phyloP scores from a whole-genome alignment of 2,797 vertebrate genomes.

The Melanotaenia nigrans region DNA sequence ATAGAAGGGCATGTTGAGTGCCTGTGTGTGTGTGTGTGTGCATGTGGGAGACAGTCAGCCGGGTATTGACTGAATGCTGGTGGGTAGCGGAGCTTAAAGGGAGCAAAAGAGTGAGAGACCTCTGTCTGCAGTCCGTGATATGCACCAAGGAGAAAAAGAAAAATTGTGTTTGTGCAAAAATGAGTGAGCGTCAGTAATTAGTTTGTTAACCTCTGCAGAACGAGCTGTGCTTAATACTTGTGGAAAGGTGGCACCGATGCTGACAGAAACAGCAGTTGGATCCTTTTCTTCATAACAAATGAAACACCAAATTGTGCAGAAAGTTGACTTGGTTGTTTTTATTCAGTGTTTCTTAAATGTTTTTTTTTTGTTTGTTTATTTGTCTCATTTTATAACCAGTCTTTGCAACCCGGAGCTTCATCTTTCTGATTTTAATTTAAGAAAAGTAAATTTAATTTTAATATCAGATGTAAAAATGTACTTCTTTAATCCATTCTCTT shows the following conservation, averaged over 20 bases:
- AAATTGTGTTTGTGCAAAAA: not conserved
- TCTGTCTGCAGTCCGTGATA: not conserved
- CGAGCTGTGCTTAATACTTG: not conserved
- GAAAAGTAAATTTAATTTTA: not conserved
- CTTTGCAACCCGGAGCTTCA: not conserved
- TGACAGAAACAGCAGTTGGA: not conserved
- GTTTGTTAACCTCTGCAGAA: not conserved
- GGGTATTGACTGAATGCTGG: slow-evolving; percentile 31
- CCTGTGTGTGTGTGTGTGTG: slow-evolving; percentile 18
- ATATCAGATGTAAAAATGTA: not conserved
- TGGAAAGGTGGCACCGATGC: not conserved
- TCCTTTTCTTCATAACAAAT: not conserved
- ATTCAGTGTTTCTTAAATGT: not conserved
- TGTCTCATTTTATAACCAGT: not conserved
- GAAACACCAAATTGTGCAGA: not conserved
- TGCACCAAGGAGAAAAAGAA: not conserved
- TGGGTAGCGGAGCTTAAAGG: slow-evolving; percentile 20
- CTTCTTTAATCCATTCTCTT: not conserved
- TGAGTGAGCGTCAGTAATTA: not conserved
- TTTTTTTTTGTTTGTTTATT: not conserved
- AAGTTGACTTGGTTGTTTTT: not conserved
- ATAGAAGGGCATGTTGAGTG: slow-evolving; percentile 62
- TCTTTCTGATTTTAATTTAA: not conserved
- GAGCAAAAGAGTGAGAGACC: slow-evolving; percentile 11
- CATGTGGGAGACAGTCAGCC: not conserved